phyloP scores from a whole-genome alignment of 2,113 vertebrate genomes.

The Furnarius figulus region DNA sequence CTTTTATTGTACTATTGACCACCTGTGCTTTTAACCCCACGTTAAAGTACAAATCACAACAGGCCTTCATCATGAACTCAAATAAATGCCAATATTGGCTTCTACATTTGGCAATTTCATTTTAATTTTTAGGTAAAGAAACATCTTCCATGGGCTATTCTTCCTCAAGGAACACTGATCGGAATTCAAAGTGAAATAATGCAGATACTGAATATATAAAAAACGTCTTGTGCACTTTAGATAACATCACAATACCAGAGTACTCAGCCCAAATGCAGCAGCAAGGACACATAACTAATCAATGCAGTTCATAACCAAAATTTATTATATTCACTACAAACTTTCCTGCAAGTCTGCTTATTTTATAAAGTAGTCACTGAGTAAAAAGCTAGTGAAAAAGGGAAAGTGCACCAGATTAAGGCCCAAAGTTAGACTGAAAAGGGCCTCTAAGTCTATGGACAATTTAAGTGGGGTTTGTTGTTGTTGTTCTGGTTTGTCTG shows the following conservation, averaged over 20 bases:
- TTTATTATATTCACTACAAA: not conserved
- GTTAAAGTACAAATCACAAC: not conserved
- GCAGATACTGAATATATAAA: not conserved
- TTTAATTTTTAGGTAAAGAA: not conserved
- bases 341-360: not conserved
- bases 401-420: not conserved
- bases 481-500: not conserved
- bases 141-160: not conserved
- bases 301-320: not conserved
- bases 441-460: not conserved
- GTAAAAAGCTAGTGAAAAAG: not conserved
- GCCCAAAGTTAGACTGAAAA: not conserved
- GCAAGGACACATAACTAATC: not conserved
- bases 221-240: not conserved
- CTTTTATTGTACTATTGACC: not conserved
- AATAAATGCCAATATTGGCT: not conserved
- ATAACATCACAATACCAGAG: not conserved
- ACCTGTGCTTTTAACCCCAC: not conserved
- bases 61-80: not conserved
- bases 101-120: not conserved
- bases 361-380: not conserved
- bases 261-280: not conserved
- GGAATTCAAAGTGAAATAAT: not conserved
- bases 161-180: not conserved
- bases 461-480: not conserved